Evolutionary conservation across 1,140 invertebrate species (phyloP).

Genomic region (Pseudomyrmex concolor): DNA sequence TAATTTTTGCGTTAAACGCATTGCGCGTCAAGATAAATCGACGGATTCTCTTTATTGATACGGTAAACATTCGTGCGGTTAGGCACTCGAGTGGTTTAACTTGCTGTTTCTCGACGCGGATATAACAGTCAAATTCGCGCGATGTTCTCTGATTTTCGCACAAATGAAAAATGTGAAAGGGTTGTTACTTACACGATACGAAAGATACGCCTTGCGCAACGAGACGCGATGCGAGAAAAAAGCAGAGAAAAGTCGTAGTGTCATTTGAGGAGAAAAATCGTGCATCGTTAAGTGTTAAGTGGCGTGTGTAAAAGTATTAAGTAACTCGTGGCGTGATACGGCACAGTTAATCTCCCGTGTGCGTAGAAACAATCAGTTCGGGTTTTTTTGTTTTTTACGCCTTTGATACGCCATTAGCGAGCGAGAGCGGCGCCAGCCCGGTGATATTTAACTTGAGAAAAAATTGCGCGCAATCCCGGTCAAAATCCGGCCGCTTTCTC

Average conservation of each 20-base stretch:
- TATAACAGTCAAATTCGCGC: not conserved
- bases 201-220: too few relatives aligned
- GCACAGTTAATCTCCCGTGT: conserved; percentile 63
- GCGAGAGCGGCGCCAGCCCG: not conserved
- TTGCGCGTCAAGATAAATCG: not conserved
- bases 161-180: too few relatives aligned
- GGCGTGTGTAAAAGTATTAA: conserved; percentile 65
- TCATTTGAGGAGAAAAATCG: conserved; percentile 37
- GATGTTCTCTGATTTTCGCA: not conserved
- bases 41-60: not conserved
- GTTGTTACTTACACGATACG: too few relatives aligned
- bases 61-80: not conserved
- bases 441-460: conserved; percentile 49
- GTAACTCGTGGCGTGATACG: conserved; percentile 63
- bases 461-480: conserved; percentile 28
- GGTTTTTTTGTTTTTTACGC: conserved; percentile 32
- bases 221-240: not conserved
- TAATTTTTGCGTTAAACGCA: conserved; percentile 27
- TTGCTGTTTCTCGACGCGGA: not conserved
- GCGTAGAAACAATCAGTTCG: conserved; percentile 42
- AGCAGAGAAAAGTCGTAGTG: not conserved
- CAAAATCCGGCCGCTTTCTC: not conserved
- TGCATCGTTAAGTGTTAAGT: conserved; percentile 68
- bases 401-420: conserved; percentile 18
- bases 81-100: not conserved